These are phyloP conservation scores for Rhabdornis inornatus DNA, from an alignment of 2,113 vertebrate species.

Conservation along the genomic window DNA sequence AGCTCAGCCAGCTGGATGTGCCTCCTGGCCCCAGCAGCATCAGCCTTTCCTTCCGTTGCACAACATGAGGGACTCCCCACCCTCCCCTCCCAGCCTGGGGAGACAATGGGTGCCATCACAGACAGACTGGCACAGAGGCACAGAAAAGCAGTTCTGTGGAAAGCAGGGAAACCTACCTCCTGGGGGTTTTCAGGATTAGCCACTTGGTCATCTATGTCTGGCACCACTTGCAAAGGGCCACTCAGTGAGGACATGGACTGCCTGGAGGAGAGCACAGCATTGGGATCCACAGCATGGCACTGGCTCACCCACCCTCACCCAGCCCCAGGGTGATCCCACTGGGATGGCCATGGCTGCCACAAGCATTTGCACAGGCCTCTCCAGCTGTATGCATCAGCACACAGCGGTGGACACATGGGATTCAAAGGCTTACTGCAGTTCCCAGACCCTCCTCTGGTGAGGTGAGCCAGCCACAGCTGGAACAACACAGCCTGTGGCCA, in stretches of 20 bases:
- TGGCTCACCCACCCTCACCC: background rate
- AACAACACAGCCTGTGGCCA: background rate
- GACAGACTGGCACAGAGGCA: background rate
- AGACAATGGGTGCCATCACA: background rate
- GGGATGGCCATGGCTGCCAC: background rate
- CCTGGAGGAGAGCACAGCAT: constrained; percentile 67
- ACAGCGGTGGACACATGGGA: fast-evolving
- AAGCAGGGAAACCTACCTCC: constrained; percentile 79
- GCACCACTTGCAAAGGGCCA: constrained; percentile 96
- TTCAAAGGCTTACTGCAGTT: background rate
- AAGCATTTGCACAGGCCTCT: background rate
- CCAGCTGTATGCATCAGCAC: background rate
- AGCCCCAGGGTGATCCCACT: background rate
- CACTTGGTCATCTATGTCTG: constrained; percentile 96
- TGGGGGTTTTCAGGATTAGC: constrained; percentile 87
- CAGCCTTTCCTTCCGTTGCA: background rate
- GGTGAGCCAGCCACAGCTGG: background rate
- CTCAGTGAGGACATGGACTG: constrained; percentile 93
- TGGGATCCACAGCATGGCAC: background rate
- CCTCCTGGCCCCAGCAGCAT: background rate
- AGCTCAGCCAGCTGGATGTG: background rate
- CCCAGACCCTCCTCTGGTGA: background rate
- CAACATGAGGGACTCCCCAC: fast-evolving
- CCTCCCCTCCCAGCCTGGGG: background rate
- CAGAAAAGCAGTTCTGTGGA: background rate